Percentiles rank a stretch among this genome's conserved stretches.
Conservation (phyloP, 1,140 invertebrate species). For the Pentalonia nigronervosa region DNA sequence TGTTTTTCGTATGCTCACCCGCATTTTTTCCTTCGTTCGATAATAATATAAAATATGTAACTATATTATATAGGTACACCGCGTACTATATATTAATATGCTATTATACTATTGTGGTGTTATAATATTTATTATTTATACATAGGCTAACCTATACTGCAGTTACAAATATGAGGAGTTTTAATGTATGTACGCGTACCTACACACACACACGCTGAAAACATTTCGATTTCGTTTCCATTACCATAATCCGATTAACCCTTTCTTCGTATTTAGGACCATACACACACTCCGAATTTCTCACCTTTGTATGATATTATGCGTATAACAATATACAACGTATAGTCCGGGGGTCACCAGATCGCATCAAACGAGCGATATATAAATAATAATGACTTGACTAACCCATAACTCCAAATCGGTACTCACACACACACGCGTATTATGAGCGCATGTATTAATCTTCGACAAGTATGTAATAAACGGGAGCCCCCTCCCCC, state of each 20-base stretch:
- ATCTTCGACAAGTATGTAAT: conserved; percentile 4
- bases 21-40: not conserved
- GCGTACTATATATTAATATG: not conserved
- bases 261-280: not conserved
- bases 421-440: too few species aligned
- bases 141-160: too few species aligned
- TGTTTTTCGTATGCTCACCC: not conserved
- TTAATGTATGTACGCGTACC: not conserved
- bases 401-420: not conserved
- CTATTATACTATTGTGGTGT: not conserved
- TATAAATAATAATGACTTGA: conserved; percentile 25
- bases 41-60: not conserved
- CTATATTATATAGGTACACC: not conserved
- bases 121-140: not conserved
- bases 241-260: conserved; percentile 42
- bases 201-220: not conserved
- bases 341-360: not conserved
- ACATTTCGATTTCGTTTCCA: conserved; percentile 10
- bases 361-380: not conserved
- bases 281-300: not conserved
- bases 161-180: not conserved
- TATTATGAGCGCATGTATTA: too few species aligned
- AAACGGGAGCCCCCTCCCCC: not conserved
- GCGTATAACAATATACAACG: too few species aligned
- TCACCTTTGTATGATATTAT: not conserved